Conservation (phyloP, 2,113 vertebrate genomes). For the Hippotragus niger region DNA sequence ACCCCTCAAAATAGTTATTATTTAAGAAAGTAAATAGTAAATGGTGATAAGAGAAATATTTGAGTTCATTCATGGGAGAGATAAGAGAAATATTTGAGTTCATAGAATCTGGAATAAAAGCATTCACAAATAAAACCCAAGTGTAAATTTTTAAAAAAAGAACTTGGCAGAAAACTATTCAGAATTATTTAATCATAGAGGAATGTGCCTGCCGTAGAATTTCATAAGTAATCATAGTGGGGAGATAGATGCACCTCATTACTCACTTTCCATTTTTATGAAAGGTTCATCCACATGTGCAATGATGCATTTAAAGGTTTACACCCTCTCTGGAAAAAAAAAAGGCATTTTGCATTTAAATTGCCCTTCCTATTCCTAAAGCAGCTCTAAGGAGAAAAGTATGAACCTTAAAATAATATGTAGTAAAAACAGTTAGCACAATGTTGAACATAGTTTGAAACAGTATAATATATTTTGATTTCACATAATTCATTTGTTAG, state of each 20-base stretch:
- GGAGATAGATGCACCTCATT: conserved; percentile 67
- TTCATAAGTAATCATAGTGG: conserved; percentile 63
- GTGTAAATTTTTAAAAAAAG: background rate
- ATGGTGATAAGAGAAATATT: background rate
- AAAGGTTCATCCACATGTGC: conserved; percentile 65
- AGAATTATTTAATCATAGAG: conserved; percentile 36
- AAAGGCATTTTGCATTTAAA: conserved; percentile 74
- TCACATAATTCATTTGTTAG: background rate
- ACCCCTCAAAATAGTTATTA: background rate
- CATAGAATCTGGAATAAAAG: background rate
- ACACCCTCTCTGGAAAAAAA: conserved; percentile 64
- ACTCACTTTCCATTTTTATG: conserved; percentile 72
- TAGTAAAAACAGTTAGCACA: background rate
- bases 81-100: conserved; percentile 3
- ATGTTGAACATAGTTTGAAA: conserved; percentile 1
- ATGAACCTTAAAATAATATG: background rate
- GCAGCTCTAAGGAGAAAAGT: background rate
- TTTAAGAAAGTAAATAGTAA: background rate
- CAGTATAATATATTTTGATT: background rate
- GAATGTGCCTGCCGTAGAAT: conserved; percentile 35
- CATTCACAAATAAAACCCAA: conserved; percentile 5
- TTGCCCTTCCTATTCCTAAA: conserved; percentile 47
- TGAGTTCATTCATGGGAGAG: background rate
- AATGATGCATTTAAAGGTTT: conserved; percentile 70
- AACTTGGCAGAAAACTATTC: background rate